A percentile compares a stretch with the other conserved stretches of the same genome.
Conservation (phyloP, 1,140 invertebrate genomes). For the Euschistus heros region DNA sequence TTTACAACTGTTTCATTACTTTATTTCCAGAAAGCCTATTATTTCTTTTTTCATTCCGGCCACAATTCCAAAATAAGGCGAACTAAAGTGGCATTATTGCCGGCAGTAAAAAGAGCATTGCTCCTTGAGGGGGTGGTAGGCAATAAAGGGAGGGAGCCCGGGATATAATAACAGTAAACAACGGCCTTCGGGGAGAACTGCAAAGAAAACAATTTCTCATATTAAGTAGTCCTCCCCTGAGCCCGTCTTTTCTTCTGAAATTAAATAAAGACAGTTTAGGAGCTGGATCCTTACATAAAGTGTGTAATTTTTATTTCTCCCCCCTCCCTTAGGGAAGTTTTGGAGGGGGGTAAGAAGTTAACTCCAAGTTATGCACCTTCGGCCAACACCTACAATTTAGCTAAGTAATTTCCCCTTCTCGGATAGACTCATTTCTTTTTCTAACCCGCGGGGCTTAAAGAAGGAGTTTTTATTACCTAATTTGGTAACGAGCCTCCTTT, state of each 20-base stretch:
- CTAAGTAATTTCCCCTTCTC: constrained; percentile 1
- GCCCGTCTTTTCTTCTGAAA: background rate
- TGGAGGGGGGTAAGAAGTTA: background rate
- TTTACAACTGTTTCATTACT: no score
- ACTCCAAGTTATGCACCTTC: no score
- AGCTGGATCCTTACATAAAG: constrained; percentile 2
- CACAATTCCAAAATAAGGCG: no score
- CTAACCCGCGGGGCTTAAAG: background rate
- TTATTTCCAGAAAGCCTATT: no score
- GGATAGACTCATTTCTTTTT: background rate
- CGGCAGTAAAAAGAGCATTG: background rate
- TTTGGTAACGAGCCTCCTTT: no score
- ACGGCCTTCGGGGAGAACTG: background rate
- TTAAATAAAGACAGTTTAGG: constrained; percentile 8
- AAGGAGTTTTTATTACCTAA: no score
- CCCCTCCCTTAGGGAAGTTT: background rate
- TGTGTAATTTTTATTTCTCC: constrained; percentile 3
- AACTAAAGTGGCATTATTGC: no score
- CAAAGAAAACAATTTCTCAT: constrained; percentile 7
- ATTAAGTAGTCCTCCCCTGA: background rate
- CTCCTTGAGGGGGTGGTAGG: background rate
- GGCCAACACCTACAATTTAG: background rate
- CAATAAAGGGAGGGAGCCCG: no score
- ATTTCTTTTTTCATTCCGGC: no score
- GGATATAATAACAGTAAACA: constrained; percentile 6